These are phyloP conservation scores for Dasypogon diadema DNA, from an alignment of 2,888 invertebrate species.

Conservation along the genomic window DNA sequence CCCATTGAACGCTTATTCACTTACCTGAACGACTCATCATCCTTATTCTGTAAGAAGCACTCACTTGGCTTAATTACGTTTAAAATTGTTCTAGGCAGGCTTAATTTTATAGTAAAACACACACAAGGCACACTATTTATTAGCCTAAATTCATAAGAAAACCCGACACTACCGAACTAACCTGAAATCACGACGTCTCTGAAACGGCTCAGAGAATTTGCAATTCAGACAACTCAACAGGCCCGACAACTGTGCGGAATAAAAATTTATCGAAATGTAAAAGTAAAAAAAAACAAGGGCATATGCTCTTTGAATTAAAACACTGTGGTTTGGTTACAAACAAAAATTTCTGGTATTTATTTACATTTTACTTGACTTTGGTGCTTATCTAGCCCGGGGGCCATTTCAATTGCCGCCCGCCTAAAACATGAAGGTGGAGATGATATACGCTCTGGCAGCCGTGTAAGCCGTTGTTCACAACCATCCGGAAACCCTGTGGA, in stretches of 20 bases:
- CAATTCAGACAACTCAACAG: background rate
- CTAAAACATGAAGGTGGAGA: constrained; percentile 84
- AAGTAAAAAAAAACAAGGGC: background rate
- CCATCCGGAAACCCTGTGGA: constrained; percentile 79
- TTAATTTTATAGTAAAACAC: constrained; percentile 20
- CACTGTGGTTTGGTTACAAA: background rate
- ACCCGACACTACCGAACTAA: constrained; percentile 26
- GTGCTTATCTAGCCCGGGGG: constrained; percentile 45
- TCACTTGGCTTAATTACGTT: constrained; percentile 1
- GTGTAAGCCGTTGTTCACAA: constrained; percentile 83
- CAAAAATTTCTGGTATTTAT: background rate
- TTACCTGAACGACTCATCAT: constrained; percentile 50
- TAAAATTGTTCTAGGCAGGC: background rate
- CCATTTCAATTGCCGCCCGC: constrained; percentile 74
- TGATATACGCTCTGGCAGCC: constrained; percentile 89
- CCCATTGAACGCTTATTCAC: constrained; percentile 4
- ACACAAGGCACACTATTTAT: constrained; percentile 29
- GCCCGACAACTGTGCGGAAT: background rate
- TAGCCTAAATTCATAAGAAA: constrained; percentile 14
- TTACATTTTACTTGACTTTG: background rate
- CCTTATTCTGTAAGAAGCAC: constrained; percentile 17
- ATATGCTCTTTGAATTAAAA: background rate
- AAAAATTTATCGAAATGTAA: background rate
- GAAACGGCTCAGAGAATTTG: constrained; percentile 27
- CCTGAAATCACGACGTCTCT: constrained; percentile 45